phyloP scores from a whole-genome alignment of 2,113 vertebrate species.

The Turnix velox region DNA sequence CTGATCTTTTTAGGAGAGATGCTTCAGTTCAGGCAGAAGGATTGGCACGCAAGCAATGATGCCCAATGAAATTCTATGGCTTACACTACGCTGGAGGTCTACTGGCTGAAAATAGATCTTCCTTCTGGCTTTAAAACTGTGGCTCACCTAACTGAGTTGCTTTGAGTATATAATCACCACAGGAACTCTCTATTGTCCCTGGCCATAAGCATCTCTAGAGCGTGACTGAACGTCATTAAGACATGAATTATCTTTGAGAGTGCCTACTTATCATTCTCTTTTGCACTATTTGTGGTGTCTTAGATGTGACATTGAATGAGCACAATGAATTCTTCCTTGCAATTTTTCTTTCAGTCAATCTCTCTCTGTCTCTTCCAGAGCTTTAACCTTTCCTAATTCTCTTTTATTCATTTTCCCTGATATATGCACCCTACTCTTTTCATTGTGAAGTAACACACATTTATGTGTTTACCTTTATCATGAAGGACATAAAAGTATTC shows the following conservation, averaged over 20 bases:
- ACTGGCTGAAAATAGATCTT: neutral
- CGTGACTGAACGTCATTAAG: neutral
- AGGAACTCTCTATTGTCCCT: neutral
- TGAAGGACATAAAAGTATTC: neutral
- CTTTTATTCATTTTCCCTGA: neutral
- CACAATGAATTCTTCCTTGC: neutral
- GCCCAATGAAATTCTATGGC: neutral
- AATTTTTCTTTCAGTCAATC: neutral
- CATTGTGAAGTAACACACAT: neutral
- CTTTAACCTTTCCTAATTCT: neutral
- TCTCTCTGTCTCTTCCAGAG: neutral
- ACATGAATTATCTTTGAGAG: neutral
- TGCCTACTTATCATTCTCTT: neutral
- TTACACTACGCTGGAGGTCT: neutral
- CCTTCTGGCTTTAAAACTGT: neutral
- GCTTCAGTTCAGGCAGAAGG: neutral
- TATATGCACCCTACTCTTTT: neutral
- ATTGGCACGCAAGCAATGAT: neutral
- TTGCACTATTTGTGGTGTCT: slow-evolving; percentile 1
- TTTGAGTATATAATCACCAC: neutral
- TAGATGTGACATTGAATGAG: neutral
- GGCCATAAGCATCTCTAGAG: neutral
- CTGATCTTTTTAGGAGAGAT: neutral
- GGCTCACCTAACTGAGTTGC: neutral
- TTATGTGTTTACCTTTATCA: neutral